Percentiles rank a stretch among this genome's conserved stretches.
Evolutionary conservation across 2,113 vertebrate species (phyloP).

Genomic region (Dendropsophus ebraccatus): DNA sequence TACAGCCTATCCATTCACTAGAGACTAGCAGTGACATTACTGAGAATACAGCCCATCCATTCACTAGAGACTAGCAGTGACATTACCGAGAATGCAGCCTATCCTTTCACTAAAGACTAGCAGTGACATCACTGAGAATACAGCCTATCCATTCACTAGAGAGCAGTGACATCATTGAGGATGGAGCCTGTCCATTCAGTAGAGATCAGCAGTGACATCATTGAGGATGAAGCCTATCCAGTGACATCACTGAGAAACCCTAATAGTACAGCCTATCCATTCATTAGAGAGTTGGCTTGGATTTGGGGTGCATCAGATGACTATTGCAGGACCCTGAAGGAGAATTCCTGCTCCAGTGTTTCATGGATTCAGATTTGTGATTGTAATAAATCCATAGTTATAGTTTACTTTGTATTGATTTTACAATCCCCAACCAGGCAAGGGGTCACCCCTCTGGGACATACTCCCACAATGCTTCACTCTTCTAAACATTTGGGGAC

Average conservation of each 20-base stretch:
- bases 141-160: background rate
- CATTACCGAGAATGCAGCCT: background rate
- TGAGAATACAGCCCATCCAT: background rate
- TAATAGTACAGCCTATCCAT: no score
- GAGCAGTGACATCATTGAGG: background rate
- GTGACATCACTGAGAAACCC: no score
- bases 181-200: background rate
- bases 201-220: no score
- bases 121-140: background rate
- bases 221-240: no score
- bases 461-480: background rate
- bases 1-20: no score
- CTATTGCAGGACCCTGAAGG: background rate
- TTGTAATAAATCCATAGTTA: background rate
- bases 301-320: background rate
- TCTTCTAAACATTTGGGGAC: constrained; percentile 15
- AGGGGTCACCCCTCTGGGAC: background rate
- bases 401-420: background rate
- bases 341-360: background rate
- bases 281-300: no score
- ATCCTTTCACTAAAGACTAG: no score
- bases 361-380: background rate
- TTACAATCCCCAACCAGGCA: background rate
- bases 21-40: no score
- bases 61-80: background rate